phyloP scores from a whole-genome alignment of 2,113 vertebrate species.

The Brachyistius frenatus region DNA sequence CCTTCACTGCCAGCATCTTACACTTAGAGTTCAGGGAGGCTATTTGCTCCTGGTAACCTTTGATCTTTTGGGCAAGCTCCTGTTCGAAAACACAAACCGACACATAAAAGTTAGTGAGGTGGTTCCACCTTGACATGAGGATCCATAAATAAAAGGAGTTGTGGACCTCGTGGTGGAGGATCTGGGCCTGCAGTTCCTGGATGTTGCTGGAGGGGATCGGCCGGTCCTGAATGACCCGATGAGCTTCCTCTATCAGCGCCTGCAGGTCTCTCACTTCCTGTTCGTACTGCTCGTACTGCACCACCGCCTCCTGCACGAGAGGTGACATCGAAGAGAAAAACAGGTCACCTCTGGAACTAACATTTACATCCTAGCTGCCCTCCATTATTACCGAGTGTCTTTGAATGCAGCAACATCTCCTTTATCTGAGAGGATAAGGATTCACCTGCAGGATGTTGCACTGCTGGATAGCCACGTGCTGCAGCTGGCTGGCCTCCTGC shows the following conservation, averaged over 20 bases:
- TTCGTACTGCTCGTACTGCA: conserved; percentile 96
- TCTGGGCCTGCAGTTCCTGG: conserved; percentile 95
- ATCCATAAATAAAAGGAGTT: too few species aligned
- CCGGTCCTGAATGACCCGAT: conserved; percentile 91
- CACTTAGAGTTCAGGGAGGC: conserved; percentile 95
- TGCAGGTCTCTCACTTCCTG: conserved; percentile 95
- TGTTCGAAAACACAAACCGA: conserved; percentile 70
- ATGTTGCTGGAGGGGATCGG: conserved; percentile 92
- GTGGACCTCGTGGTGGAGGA: conserved; percentile 92
- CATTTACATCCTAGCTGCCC: too few species aligned
- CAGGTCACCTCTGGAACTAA: too few species aligned
- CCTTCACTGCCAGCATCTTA: conserved; percentile 98
- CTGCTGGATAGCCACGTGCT: conserved; percentile 95
- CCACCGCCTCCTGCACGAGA: conserved; percentile 90
- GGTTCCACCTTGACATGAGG: background rate
- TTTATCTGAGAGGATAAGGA: too few species aligned
- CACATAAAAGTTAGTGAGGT: background rate
- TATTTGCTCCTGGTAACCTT: conserved; percentile 98
- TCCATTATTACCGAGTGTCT: background rate
- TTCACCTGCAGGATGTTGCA: conserved; percentile 94
- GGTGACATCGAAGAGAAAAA: background rate
- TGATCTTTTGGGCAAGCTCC: conserved; percentile 98
- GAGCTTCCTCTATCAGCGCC: conserved; percentile 93
- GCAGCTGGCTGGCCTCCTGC: conserved; percentile 94
- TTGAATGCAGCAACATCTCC: background rate